Evolutionary conservation across 2,797 vertebrate species (phyloP).

Genomic region (Anolis apletophallus): DNA sequence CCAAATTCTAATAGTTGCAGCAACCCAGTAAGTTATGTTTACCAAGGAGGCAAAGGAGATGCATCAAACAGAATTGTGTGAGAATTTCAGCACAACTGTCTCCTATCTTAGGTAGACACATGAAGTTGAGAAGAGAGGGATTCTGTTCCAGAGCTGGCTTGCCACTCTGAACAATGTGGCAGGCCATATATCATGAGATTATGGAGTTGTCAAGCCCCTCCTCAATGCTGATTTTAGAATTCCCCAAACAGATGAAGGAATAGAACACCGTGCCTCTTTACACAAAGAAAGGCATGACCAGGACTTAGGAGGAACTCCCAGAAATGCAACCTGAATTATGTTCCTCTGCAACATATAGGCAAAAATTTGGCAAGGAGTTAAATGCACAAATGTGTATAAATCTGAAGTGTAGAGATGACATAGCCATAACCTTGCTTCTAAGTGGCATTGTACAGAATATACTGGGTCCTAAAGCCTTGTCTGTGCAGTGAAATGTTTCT

Average conservation of each 20-base stretch:
- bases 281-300: neutral
- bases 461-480: neutral
- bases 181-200: neutral
- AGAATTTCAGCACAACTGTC: neutral
- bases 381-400: neutral
- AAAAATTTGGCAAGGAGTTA: neutral
- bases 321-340: neutral
- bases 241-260: neutral
- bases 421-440: neutral
- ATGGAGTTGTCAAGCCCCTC: neutral
- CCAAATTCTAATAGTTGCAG: neutral
- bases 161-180: neutral
- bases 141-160: too few species aligned
- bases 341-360: too few species aligned
- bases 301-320: neutral
- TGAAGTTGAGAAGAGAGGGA: too few species aligned
- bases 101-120: neutral
- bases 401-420: neutral
- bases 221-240: neutral
- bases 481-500: neutral
- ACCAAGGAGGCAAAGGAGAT: too few species aligned
- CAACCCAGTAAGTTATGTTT: neutral
- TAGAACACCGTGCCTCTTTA: neutral
- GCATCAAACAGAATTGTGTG: neutral
- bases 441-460: neutral